phyloP scores from a whole-genome alignment of 2,888 invertebrate species.

The Pristionchus arcanus region DNA sequence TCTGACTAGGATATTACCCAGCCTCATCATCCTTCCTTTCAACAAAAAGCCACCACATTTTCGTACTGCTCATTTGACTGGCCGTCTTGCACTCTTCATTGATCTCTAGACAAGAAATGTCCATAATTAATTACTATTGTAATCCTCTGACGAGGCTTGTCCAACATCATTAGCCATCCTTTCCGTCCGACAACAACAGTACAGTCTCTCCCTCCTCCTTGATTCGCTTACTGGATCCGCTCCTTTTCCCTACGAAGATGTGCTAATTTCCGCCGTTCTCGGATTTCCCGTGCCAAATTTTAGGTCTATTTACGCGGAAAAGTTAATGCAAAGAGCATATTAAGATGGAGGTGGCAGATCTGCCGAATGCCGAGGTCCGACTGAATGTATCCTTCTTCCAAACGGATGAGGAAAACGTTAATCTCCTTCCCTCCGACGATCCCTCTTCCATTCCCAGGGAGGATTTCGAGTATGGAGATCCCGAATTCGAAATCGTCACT shows the following conservation, averaged over 20 bases:
- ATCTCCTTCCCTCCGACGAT: conserved; percentile 33
- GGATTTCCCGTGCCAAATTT: background rate
- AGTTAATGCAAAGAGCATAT: background rate
- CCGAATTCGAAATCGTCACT: conserved; percentile 49
- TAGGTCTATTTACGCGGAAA: background rate
- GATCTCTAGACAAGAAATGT: background rate
- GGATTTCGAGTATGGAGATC: conserved; percentile 51
- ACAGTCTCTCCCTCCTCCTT: background rate
- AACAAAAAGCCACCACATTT: no score
- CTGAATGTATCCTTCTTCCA: conserved; percentile 55
- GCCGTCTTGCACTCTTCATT: background rate
- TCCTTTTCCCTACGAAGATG: background rate
- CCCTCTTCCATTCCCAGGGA: conserved; percentile 43
- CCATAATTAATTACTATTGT: background rate
- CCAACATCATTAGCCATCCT: conserved; percentile 32
- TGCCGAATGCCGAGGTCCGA: conserved; percentile 46
- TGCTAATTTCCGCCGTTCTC: conserved; percentile 25
- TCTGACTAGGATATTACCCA: background rate
- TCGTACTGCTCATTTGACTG: no score
- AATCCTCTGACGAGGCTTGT: background rate
- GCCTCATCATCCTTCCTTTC: background rate
- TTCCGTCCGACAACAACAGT: background rate
- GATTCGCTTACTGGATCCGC: conserved; percentile 14
- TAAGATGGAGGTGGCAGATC: conserved; percentile 47
- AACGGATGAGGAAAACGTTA: conserved; percentile 45